Base-by-base conservation (phyloP, 2,888 invertebrate genomes). In the Formica aserva region DNA sequence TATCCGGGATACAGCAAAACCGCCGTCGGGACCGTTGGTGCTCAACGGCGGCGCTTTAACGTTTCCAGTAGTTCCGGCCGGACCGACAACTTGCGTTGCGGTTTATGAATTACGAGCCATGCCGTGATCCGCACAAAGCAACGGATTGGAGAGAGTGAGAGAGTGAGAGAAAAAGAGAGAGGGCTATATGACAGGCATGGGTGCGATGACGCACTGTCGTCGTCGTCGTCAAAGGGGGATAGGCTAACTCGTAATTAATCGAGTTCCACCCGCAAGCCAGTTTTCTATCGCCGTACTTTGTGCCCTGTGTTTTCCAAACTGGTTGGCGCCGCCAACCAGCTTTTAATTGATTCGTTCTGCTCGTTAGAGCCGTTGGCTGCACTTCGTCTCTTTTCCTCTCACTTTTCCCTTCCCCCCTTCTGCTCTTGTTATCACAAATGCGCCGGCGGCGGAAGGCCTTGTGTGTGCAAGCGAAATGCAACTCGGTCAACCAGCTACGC, bases 161-260 rank as follows among this genome's bases (percentile, higher is more conserved):
- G 35, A 13, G 41, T 13, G 15, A 6, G 15, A 9, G 35, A 18
- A 1, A 55, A 63, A 48, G 18, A 32, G 55, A 45, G 76, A 45
- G 65, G 35, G 4, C n/a, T n/a, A 18, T 26, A 26, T 55, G 48
- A 60, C 22, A 22, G 41, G 29, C 11, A 66, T 6, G 45, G 5
- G 1, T 45, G 52, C 78, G 76, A 80, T 65, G 85, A 76, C 45
- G 63, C 52, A 69, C 63, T 57, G 66, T 76, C 52, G 84, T 63
- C 38, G 55, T 65, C 74, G 69, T 45, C 41, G 18, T 88, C 86
- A 89, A 87, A 88, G 87, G 85, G 32, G 65, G 63, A 52, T 62
- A 63, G 71, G 82, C 82, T 81, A 84, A 81, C 84, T 63, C 55
- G 77, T 85, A 87, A 89, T 89, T 89, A 88, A 89, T 87, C 75